Evolutionary conservation across 2,113 vertebrate species (phyloP), one percentile per base, ranked within the genome.

Genomic region (Ursus arctos): DNA sequence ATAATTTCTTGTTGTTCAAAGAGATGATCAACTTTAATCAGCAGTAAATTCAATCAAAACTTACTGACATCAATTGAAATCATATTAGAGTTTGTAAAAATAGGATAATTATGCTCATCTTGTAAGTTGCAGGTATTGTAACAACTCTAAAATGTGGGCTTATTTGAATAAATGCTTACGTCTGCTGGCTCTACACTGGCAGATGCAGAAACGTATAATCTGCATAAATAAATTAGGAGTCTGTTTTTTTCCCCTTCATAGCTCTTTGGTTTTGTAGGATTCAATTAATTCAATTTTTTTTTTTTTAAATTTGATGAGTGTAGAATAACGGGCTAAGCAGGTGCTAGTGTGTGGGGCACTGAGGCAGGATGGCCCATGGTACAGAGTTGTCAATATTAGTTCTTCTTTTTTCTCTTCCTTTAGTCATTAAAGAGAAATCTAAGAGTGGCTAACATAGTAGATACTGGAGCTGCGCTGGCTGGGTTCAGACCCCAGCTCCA

Each of bases 1-100:
- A 89, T 98, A 98, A 98, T 99, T 99, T 98, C 97, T 98, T 98
- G 97, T 98, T 98, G 97, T 99, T 98, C 94, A 97, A 98, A 98
- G 94, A 96, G 90, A 93, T 85, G 97, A 99, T 98, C 97, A 97
- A 98, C 98, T 98, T 79, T 98, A 98, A 98, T 99, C 98, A 99
- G 97, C 92, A 98, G 92, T 83, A 98, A 98, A 99, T 98, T 98
- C 98, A 98, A 98, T 98, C 98, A 98, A 97, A 98, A 98, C 88
- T 91, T 96, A 98, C 95, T 96, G 98, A 97, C 96, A 98, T 95
- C 97, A 98, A 95, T 98, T 97, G 96, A 98, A 98, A 98, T 98
- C 61, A 74, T 96, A 97, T 98, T 98, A 98, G 83, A 89, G 94
- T 95, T 98, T 97, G 84, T 96, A 97, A 98, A 98, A 98, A 65